Evolutionary conservation across 2,888 invertebrate genomes (phyloP), one percentile per base, ranked within the genome.

Genomic region (Melipona bicolor): DNA sequence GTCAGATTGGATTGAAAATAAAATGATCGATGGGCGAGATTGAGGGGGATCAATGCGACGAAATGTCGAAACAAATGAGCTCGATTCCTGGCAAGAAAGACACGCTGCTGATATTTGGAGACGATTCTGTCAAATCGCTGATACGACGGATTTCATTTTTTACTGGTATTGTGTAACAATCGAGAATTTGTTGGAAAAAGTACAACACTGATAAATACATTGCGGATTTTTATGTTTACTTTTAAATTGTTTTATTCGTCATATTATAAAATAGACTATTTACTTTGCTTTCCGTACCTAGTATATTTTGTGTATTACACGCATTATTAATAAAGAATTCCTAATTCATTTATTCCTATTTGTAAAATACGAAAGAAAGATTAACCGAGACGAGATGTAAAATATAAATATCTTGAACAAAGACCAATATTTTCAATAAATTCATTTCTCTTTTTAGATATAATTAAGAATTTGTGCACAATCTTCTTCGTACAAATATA

Each of bases 21-120:
- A 69, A 69, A 62, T 59, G 77, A 77, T 77, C 49, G 36, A 69
- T 50, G 50, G 67, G 43, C 74, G 32, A 19, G 52, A 71, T 27
- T 77, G 71, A 77, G 43, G 27, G 27, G 36, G 62, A 62, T 24
- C 17, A 17, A n/a, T 27, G 32, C 27, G 62, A 5, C 71, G 15
- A 24, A 77, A 74, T 21, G 54, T 2, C 36, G 36, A 19, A 43
- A 36, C 13, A 36, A 54, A 65, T 52, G 32, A 74, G 36, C 43
- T 24, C 24, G 32, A 65, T 62, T 43, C 9, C 4, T 73, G 24
- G 21, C 17, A 36, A n/a, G 50, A n/a, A 50, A 52, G 17, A 50
- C 32, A 15, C 24, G 43, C 21, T 21, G 21, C n/a, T 32, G n/a
- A 50, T 50, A 21, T 62, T 11, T 4, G 3, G 19, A 24, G 50